These are phyloP conservation scores for Oscheius sp. DNA, from an alignment of 2,888 invertebrate genomes.

Conservation along the genomic window DNA sequence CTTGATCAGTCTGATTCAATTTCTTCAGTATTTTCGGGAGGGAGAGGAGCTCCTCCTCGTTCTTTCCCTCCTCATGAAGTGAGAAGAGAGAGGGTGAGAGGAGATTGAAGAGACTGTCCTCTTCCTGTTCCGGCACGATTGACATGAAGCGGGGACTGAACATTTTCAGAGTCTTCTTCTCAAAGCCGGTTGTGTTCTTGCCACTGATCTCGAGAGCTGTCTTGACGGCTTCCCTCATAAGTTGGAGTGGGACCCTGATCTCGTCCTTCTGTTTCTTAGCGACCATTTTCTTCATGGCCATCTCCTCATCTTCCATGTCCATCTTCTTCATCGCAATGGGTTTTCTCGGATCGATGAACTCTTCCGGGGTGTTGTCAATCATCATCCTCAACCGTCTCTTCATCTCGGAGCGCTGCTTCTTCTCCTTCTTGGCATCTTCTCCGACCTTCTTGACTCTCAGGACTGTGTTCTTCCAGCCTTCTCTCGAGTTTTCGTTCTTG, in stretches of 20 bases:
- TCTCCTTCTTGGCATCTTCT: slow-evolving; percentile 51
- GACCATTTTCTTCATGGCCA: slow-evolving; percentile 42
- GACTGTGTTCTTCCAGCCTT: slow-evolving; percentile 55
- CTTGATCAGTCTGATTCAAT: slow-evolving; percentile 62
- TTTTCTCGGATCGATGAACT: slow-evolving; percentile 57
- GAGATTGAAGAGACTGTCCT: slow-evolving; percentile 56
- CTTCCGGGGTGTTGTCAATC: slow-evolving; percentile 61
- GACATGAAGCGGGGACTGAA: slow-evolving; percentile 68
- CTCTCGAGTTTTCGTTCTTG: slow-evolving; percentile 39
- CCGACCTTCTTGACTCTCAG: slow-evolving; percentile 51
- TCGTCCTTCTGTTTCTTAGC: slow-evolving; percentile 53
- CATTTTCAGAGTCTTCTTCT: slow-evolving; percentile 68
- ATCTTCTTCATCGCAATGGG: slow-evolving; percentile 48
- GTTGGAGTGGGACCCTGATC: slow-evolving; percentile 58
- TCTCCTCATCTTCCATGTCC: slow-evolving; percentile 46
- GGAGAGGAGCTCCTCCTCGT: slow-evolving; percentile 62
- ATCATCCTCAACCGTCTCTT: slow-evolving; percentile 52
- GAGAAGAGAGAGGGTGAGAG: slow-evolving; percentile 71
- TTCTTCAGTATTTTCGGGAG: slow-evolving; percentile 64
- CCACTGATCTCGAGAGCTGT: slow-evolving; percentile 65
- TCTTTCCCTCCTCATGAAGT: slow-evolving; percentile 68
- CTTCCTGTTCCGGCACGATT: slow-evolving; percentile 67
- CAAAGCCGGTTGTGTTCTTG: slow-evolving; percentile 68
- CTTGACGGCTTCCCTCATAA: slow-evolving; percentile 63
- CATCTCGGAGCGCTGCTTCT: slow-evolving; percentile 48